A percentile compares a stretch with the other conserved stretches of the same genome.
Conservation (phyloP, 2,888 invertebrate genomes). For the Sarcophaga subvicina region DNA sequence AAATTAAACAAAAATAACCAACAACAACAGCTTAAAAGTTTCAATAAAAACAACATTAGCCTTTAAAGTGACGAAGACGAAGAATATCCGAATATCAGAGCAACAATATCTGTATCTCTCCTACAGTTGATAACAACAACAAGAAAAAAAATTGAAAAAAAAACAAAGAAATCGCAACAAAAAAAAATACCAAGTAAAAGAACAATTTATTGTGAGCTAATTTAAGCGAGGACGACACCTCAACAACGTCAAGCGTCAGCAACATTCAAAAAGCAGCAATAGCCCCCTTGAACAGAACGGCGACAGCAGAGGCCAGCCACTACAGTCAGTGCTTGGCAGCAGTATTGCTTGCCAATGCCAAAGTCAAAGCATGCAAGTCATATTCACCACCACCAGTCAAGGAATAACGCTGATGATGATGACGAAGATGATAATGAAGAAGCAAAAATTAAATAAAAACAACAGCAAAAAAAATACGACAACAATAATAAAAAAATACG, state of each 20-base stretch:
- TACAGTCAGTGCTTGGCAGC: conserved; percentile 8
- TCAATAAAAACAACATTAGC: background rate
- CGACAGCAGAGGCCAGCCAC: conserved; percentile 52
- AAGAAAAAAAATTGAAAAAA: conserved; percentile 41
- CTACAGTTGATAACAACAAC: background rate
- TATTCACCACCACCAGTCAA: conserved; percentile 33
- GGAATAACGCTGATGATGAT: conserved; percentile 29
- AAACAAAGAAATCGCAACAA: background rate
- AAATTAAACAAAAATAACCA: conserved; percentile 54
- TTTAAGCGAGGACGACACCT: conserved; percentile 66
- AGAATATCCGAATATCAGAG: background rate
- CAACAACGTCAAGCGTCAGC: conserved; percentile 33
- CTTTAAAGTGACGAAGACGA: conserved; percentile 47
- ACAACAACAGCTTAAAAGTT: conserved; percentile 52
- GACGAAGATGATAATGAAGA: background rate
- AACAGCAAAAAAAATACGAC: background rate
- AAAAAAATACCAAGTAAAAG: background rate
- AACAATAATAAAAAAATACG: background rate
- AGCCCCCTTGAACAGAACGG: background rate
- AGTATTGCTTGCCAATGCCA: background rate
- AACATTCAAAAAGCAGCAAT: conserved; percentile 13
- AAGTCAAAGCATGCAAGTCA: conserved; percentile 58
- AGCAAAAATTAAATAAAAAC: conserved; percentile 17
- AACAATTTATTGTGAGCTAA: conserved; percentile 65
- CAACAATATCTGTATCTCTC: background rate